phyloP scores from a whole-genome alignment of 2,797 vertebrate species.

The Acestrorhynchus altus region DNA sequence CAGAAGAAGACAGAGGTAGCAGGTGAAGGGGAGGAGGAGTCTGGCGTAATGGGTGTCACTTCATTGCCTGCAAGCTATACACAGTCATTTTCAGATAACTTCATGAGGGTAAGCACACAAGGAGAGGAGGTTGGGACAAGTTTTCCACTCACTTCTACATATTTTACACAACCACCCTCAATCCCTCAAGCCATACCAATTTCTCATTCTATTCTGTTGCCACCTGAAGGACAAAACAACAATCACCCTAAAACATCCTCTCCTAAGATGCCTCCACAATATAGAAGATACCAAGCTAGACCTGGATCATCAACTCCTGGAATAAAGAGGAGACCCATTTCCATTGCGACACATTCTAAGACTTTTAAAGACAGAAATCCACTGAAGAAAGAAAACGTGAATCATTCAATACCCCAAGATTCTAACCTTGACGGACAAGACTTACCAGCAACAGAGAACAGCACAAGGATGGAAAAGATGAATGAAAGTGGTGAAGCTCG shows the following conservation, averaged over 20 bases:
- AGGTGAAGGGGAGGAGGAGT: neutral
- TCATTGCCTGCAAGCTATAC: neutral
- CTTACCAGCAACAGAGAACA: neutral
- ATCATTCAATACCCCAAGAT: neutral
- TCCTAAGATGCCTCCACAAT: constrained; percentile 24
- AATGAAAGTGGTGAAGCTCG: neutral
- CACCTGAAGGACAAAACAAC: constrained; percentile 2
- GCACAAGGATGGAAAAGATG: constrained; percentile 15
- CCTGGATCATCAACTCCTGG: neutral
- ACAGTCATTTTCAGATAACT: neutral
- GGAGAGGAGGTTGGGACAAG: neutral
- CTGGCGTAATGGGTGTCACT: neutral
- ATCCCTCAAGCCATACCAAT: neutral
- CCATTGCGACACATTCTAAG: neutral
- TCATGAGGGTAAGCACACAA: neutral
- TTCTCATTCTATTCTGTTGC: constrained; percentile 29
- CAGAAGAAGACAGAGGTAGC: neutral
- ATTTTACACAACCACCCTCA: constrained; percentile 26
- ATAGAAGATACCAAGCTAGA: neutral
- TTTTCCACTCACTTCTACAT: neutral
- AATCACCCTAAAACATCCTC: neutral
- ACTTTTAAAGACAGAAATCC: neutral
- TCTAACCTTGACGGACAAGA: neutral
- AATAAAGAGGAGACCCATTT: neutral
- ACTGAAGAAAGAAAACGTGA: constrained; percentile 13